phyloP scores from a whole-genome alignment of 2,888 invertebrate genomes.

The Torymus texanus region DNA sequence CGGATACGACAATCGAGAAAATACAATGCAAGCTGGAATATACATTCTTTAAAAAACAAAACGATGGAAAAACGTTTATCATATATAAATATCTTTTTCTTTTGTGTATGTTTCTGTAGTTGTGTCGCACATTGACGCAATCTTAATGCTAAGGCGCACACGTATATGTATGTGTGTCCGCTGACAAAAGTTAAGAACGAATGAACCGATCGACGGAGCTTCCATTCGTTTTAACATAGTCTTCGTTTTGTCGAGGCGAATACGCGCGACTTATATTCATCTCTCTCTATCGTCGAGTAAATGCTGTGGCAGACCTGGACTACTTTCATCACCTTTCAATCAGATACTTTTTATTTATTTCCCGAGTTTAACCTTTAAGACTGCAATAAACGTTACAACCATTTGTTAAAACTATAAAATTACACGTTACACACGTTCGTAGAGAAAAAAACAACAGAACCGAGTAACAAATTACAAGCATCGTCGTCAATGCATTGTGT shows the following conservation, averaged over 20 bases:
- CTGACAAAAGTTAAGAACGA: background rate
- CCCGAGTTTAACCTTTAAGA: no score
- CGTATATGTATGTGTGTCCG: background rate
- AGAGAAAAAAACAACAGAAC: no score
- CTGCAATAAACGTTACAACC: no score
- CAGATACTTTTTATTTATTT: slow-evolving; percentile 29
- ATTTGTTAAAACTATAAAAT: no score
- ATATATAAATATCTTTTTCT: slow-evolving; percentile 4
- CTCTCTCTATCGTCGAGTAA: slow-evolving; percentile 19
- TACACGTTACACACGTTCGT: no score
- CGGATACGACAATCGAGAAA: background rate
- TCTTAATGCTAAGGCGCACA: slow-evolving; percentile 19
- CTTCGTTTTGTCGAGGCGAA: background rate
- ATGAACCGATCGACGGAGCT: slow-evolving; percentile 9
- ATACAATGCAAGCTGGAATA: slow-evolving; percentile 33
- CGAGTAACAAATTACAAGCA: no score
- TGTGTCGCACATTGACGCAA: background rate
- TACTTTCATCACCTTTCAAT: slow-evolving; percentile 21
- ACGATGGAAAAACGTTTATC: slow-evolving; percentile 1
- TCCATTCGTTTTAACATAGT: background rate
- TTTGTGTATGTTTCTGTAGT: slow-evolving; percentile 23
- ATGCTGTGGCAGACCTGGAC: slow-evolving; percentile 39
- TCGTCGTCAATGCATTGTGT: no score
- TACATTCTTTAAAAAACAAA: slow-evolving; percentile 15
- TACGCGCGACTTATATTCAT: background rate